Conservation (phyloP, 1,140 invertebrate genomes). For the Cephus cinctus region DNA sequence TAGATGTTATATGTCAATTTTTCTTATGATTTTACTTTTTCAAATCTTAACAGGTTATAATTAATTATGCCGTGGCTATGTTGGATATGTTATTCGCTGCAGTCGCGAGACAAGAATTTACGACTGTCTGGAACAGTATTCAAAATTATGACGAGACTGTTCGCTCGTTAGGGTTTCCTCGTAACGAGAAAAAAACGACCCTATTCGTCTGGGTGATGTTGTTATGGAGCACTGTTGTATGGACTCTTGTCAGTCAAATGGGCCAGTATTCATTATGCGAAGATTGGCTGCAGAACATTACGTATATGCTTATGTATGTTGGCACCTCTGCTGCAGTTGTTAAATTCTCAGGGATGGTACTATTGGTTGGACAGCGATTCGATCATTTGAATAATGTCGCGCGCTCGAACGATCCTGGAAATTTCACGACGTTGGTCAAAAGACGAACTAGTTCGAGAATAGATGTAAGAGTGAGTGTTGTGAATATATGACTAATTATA, state of each 20-base stretch:
- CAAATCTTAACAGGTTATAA: conserved; percentile 28
- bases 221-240: conserved; percentile 18
- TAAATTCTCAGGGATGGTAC: conserved; percentile 35
- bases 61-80: conserved; percentile 31
- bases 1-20: conserved; percentile 5
- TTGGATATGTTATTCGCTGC: conserved; percentile 16
- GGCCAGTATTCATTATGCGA: conserved; percentile 41
- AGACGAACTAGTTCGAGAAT: background rate
- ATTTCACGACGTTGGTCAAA: background rate
- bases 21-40: conserved; percentile 2
- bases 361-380: conserved; percentile 41
- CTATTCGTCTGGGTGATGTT: conserved; percentile 29
- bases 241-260: conserved; percentile 30
- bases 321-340: conserved; percentile 25
- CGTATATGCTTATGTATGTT: conserved; percentile 40
- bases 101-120: conserved; percentile 22
- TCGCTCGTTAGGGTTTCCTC: conserved; percentile 28
- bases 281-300: conserved; percentile 30
- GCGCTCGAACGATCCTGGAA: conserved; percentile 13
- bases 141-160: conserved; percentile 38
- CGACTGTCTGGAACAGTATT: conserved; percentile 37
- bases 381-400: conserved; percentile 34
- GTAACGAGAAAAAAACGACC: conserved; percentile 24
- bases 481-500: background rate
- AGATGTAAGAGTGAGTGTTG: background rate